Evolutionary conservation across 2,113 vertebrate genomes (phyloP), one percentile per base, ranked within the genome.

Genomic region (Upupa epops): DNA sequence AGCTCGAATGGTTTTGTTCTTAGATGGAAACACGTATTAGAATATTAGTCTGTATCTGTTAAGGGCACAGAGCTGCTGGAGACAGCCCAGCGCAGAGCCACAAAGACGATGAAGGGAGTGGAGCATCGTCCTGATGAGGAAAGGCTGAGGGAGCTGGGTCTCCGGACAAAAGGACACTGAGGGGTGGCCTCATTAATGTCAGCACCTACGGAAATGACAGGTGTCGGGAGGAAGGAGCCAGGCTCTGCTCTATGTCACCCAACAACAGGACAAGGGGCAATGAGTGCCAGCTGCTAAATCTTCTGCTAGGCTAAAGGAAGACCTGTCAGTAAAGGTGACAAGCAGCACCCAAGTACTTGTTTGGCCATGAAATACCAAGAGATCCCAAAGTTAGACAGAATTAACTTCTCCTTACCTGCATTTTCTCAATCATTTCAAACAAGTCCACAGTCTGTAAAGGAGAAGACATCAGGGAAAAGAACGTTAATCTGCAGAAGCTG

Each of bases 381-480:
- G 8, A 89, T n/a, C 5, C 5, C 7, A 4, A 74, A 80, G 9
- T 32, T 0, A 83, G 61, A 79, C 37, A 80, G 59, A 85, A 31
- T 42, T 61, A 81, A 79, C 11, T 74, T 59, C 69, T 93, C 48
- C 94, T 98, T 98, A 97, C 97, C 97, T 97, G 97, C 97, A 97
- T 97, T 96, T 97, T 97, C 94, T 97, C 97, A 96, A 99, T 99
- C 95, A 99, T 98, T 96, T 98, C 98, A 98, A 99, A 98, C 93
- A 99, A 97, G 95, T 99, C 98, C 6, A 96, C 97, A 84, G 98
- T 97, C 98, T 99, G 97, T 45, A 95, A 94, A 77, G 74, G 42
- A 72, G 90, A 60, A 87, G 42, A 91, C 25, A 95, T 71, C 15
- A 77, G 18, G 20, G 26, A 66, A 81, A 89, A 69, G 8, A 64